phyloP scores from a whole-genome alignment of 2,888 invertebrate species.

The Monoplex corrugatus region DNA sequence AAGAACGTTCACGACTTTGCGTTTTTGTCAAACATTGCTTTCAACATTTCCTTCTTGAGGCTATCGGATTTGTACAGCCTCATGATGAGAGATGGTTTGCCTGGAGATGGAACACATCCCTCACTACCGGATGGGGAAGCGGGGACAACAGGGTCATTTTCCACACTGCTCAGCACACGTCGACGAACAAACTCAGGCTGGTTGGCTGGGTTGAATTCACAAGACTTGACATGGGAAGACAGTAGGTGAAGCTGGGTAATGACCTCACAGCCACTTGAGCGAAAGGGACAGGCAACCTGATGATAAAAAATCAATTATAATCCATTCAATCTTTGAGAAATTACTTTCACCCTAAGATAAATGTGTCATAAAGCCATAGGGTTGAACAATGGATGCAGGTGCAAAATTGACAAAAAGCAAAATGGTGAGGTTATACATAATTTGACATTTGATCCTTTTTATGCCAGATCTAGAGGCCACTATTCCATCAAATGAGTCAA shows the following conservation, averaged over 20 bases:
- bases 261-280: slow-evolving; percentile 70
- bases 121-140: slow-evolving; percentile 5
- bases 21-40: slow-evolving; percentile 68
- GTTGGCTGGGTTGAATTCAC: slow-evolving; percentile 73
- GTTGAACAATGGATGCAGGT: no score
- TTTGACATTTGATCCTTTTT: no score
- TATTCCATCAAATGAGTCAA: no score
- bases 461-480: no score
- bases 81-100: slow-evolving; percentile 72
- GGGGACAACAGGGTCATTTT: not conserved
- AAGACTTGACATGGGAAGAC: slow-evolving; percentile 68
- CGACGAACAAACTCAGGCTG: slow-evolving; percentile 69
- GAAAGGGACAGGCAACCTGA: slow-evolving; percentile 75
- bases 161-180: slow-evolving; percentile 25
- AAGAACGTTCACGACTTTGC: slow-evolving; percentile 45
- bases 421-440: no score
- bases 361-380: no score
- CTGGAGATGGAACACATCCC: slow-evolving; percentile 62
- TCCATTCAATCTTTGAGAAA: no score
- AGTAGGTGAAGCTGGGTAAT: slow-evolving; percentile 69
- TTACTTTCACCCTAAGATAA: no score
- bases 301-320: slow-evolving; percentile 37
- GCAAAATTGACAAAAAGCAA: no score
- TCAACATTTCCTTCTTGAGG: slow-evolving; percentile 63
- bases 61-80: slow-evolving; percentile 68